phyloP scores from a whole-genome alignment of 2,888 invertebrate species.

The Seira musarum region DNA sequence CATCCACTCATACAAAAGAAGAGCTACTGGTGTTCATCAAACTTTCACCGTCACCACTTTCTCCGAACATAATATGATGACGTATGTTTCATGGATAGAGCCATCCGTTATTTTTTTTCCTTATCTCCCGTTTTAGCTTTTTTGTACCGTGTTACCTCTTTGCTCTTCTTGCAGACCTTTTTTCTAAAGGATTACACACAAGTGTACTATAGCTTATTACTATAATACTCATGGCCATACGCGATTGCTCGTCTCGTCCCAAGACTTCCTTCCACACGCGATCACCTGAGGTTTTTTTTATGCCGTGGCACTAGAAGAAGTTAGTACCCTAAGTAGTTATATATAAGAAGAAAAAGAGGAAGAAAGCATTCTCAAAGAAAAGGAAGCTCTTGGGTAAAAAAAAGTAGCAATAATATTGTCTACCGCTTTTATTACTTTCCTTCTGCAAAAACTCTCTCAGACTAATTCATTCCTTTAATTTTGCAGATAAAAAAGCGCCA shows the following conservation, averaged over 20 bases:
- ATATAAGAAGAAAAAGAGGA: too few species aligned
- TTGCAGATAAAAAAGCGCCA: not conserved
- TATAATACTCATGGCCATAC: not conserved
- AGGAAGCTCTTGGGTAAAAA: not conserved
- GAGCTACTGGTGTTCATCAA: constrained; percentile 23
- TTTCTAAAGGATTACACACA: not conserved
- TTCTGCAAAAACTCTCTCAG: not conserved
- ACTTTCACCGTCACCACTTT: constrained; percentile 26
- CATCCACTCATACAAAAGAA: too few species aligned
- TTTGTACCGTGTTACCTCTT: not conserved
- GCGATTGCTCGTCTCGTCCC: not conserved
- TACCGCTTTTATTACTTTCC: not conserved
- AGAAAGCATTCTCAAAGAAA: constrained; percentile 4
- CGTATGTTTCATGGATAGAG: not conserved
- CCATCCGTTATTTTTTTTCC: not conserved
- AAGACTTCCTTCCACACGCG: not conserved
- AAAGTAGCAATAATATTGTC: not conserved
- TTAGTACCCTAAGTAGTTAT: too few species aligned
- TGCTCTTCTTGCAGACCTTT: not conserved
- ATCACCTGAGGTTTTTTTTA: constrained; percentile 4
- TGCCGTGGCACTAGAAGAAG: not conserved
- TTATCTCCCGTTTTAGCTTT: not conserved
- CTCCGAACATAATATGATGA: not conserved
- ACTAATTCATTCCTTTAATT: constrained; percentile 7
- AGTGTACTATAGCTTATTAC: not conserved